Base-by-base conservation (phyloP, 1,140 invertebrate species). In the Drosophila leontia region DNA sequence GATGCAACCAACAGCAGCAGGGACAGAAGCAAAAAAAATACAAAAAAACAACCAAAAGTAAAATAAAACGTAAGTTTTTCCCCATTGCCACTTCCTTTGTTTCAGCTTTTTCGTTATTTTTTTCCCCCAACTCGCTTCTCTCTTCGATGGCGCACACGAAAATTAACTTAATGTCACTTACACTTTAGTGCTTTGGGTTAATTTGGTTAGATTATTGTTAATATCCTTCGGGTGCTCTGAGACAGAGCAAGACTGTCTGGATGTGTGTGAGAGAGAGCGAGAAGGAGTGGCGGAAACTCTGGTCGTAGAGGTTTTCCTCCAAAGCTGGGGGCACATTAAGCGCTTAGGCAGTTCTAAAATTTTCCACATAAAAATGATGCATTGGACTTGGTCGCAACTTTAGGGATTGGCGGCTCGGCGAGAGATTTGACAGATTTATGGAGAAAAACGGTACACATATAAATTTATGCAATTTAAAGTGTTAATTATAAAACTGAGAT, bases 201-300 rank as follows among this genome's bases (percentile, higher is more conserved):
- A 90, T 90, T 90, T 90, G 85, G 86, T 90, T 90, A 90, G 85
- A 90, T 90, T 90, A 91, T 90, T 91, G 86, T 85, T 90, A 91
- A 90, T 90, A 90, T 90, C 85, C 85, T 91, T 91, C 76, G 85
- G 85, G 84, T 83, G 84, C 59, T 77, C 56, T 83, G 67, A 67
- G 69, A 61, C 53, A 60, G 35, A 59, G 29, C 51, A 4, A 32
- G 26, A 9, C 37, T 11, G 37, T 35, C n/a, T 15, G 47, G 4
- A 32, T 35, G 37, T 55, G 50, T 23, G 34, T 29, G 50, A 3
- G 39, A 41, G 32, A 23, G 45, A 42, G 42, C 23, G 32, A 45
- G 42, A 50, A 19, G 5, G 23, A 32, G 45, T 37, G 70, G 45
- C 35, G 62, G 23, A 17, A 56, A 61, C 50, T 75, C 57, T 35